Conservation (phyloP, 2,888 invertebrate genomes). For the Heliothis peltigera region DNA sequence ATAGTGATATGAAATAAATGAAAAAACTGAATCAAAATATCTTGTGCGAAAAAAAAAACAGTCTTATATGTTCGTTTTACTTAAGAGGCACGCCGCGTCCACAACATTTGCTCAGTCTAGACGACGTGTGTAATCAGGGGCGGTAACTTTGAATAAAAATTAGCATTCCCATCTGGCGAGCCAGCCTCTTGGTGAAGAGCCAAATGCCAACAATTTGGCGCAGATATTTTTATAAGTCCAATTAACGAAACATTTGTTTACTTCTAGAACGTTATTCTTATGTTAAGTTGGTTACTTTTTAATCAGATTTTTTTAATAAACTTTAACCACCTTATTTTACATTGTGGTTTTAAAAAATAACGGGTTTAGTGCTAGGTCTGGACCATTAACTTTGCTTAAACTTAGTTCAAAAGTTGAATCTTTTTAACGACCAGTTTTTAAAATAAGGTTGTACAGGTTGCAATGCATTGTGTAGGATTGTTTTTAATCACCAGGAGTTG, state of each 20-base stretch:
- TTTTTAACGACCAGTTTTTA: too few species aligned
- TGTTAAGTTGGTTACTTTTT: conserved; percentile 11
- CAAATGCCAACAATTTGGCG: conserved; percentile 56
- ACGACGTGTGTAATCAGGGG: conserved; percentile 32
- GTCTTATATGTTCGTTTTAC: conserved; percentile 3
- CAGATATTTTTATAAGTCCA: conserved; percentile 52
- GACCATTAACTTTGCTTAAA: too few species aligned
- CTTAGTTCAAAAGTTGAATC: too few species aligned
- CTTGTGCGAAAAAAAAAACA: background rate
- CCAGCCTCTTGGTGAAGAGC: conserved; percentile 37
- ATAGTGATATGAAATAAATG: too few species aligned
- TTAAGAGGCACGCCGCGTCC: conserved; percentile 25
- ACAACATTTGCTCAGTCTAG: conserved; percentile 39
- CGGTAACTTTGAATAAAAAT: conserved; percentile 52
- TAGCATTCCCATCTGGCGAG: conserved; percentile 45
- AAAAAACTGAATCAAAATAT: background rate
- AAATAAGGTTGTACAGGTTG: too few species aligned
- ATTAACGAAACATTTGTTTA: conserved; percentile 51
- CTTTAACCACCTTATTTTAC: too few species aligned
- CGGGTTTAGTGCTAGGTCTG: too few species aligned
- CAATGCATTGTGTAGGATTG: too few species aligned
- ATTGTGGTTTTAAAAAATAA: too few species aligned
- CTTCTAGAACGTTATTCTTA: conserved; percentile 21
- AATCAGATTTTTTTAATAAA: too few species aligned
- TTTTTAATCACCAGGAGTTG: too few species aligned